Evolutionary conservation across 2,888 invertebrate species (phyloP), one percentile per base, ranked within the genome.

Genomic region (Polyploca ridens): DNA sequence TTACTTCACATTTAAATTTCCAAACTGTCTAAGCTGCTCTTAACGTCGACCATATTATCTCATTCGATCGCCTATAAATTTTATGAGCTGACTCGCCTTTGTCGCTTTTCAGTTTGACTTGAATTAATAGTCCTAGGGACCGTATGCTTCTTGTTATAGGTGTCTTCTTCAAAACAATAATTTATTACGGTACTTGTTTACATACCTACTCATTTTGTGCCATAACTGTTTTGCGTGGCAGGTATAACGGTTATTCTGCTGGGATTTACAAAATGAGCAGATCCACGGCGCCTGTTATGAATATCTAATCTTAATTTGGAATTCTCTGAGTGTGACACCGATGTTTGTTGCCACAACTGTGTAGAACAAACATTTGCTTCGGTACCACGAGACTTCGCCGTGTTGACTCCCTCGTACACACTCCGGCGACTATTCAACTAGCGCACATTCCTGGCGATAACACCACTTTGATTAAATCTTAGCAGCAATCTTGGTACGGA

Each of bases 1-100:
- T 93, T 94, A 93, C 94, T 94, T 94, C 94, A 93, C 94, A 94
- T 94, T 94, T 94, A 94, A 94, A 94, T 94, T 94, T 94, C 83
- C 93, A 87, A 94, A 94, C 94, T 94, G 94, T 94, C 94, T 94
- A 94, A 94, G 93, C 93, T 91, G 89, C 87, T 91, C 92, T 93
- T 93, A 92, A 93, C 90, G 91, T 90, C 91, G 88, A 91, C 93
- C 91, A 94, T 94, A 93, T 93, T 93, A 94, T 94, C 94, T 94
- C 91, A 91, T 93, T 92, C 94, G 90, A 94, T 94, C 94, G 93
- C 89, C 94, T 88, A 94, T 94, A 94, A 93, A 94, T 94, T 94
- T 91, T 93, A 93, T 93, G 90, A 94, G 90, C 90, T 88, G 91
- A 90, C 90, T 90, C 85, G 90, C 88, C 88, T 89, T 89, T 91